Conservation (phyloP, 2,888 invertebrate genomes). For the Torymus aiolomorphi region DNA sequence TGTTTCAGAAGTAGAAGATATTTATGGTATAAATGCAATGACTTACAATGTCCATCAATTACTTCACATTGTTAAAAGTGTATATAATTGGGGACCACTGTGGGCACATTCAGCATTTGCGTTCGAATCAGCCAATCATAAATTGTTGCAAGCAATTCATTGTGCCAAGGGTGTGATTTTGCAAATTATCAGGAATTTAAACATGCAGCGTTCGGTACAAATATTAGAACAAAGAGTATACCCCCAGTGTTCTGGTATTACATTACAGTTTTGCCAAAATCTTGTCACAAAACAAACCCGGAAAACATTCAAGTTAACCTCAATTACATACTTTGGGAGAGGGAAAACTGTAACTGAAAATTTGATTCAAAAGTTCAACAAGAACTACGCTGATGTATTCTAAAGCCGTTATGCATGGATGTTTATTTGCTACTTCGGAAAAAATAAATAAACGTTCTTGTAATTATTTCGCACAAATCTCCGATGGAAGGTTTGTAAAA, state of each 20-base stretch:
- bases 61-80: too few species aligned
- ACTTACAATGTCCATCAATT: too few species aligned
- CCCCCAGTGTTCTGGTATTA: neutral
- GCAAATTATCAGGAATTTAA: neutral
- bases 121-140: neutral
- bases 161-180: too few species aligned
- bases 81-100: too few species aligned
- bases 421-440: neutral
- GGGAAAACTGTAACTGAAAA: neutral
- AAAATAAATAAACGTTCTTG: slow-evolving; percentile 10
- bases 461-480: neutral
- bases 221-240: neutral
- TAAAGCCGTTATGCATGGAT: neutral
- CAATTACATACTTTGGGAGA: neutral
- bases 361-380: neutral
- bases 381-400: neutral
- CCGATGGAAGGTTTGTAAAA: neutral
- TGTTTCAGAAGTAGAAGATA: too few species aligned
- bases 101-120: too few species aligned
- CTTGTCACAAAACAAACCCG: neutral
- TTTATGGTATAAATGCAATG: too few species aligned
- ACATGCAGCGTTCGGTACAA: neutral
- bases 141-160: neutral
- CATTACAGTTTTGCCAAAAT: neutral
- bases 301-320: neutral